Base-by-base conservation (phyloP, 2,113 vertebrate species). In the Tinamus guttatus region DNA sequence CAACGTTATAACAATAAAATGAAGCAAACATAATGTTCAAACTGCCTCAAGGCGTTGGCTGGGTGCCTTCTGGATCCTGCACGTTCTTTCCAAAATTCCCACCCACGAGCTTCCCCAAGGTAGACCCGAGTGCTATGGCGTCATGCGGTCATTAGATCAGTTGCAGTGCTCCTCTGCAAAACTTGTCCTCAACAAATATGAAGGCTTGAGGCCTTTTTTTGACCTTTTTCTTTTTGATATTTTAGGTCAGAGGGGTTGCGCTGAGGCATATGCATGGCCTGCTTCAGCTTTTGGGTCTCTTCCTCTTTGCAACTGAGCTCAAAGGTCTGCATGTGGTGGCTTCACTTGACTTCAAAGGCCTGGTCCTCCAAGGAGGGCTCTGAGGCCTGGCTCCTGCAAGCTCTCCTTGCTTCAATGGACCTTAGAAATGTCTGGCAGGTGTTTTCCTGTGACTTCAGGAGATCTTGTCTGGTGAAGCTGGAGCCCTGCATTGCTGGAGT, bases 101-200 rank as follows among this genome's bases (percentile, higher is more conserved):
- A 40, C 30, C 85, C 67, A 8, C 8, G 67, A 30, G 70, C 1
- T 0, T 5, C 0, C 0, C 54, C 0, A 0, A 28, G n/a, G 54
- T 59, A 65, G 58, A 38, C 22, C 58, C 75, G 9, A 36, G 36
- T 5, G 11, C 15, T 34, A 24, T 17, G 30, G 4, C 8, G 2
- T 28, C 0, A 2, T 32, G 51, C 0, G 0, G 28, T 58, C 54
- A 32, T 32, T 58, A 18, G 28, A 56, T 56, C 52, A 30, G 16
- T 16, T 58, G 54, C 18, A 8, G 54, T 59, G 24, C 5, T 1
- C 0, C 67, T 68, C 38, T 2, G 17, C 14, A 28, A 25, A 58
- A 58, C 30, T 18, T 32, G 16, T 25, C n/a, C 47, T 16, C 7
- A 7, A 3, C 25, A 25, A 36, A 28, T 13, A 4, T 38, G 69